A percentile compares a stretch with the other conserved stretches of the same genome.
phyloP scores from a whole-genome alignment of 2,888 invertebrate genomes.

The Palloptera scutellata region DNA sequence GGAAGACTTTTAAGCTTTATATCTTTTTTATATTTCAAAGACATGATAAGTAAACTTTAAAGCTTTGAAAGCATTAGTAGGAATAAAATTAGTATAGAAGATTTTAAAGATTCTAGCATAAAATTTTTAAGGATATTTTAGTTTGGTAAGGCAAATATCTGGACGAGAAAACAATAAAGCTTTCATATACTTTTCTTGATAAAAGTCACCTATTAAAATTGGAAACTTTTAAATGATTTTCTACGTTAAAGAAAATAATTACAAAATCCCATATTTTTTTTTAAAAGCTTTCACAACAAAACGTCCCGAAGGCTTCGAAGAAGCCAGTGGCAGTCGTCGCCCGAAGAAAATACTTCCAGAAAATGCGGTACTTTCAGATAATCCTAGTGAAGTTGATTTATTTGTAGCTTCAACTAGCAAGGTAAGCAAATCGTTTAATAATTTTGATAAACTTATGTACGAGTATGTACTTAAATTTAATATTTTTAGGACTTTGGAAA shows the following conservation, averaged over 20 bases:
- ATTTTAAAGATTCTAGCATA: too few relatives aligned
- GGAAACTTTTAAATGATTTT: neutral
- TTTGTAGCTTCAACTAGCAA: constrained; percentile 62
- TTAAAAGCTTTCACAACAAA: constrained; percentile 60
- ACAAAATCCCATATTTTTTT: constrained; percentile 5
- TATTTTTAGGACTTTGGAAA: constrained; percentile 73
- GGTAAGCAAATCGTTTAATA: constrained; percentile 36
- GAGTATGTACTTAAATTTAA: neutral
- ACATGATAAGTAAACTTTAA: too few relatives aligned
- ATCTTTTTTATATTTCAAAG: too few relatives aligned
- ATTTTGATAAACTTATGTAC: neutral
- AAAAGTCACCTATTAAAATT: too few relatives aligned
- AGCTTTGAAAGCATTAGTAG: too few relatives aligned
- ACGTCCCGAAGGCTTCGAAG: constrained; percentile 58
- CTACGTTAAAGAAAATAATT: neutral
- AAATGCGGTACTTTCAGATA: constrained; percentile 54
- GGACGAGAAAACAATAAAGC: too few relatives aligned
- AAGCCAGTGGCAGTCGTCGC: constrained; percentile 53
- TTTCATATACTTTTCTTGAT: too few relatives aligned
- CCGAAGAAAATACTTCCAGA: constrained; percentile 46
- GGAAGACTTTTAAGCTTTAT: too few relatives aligned
- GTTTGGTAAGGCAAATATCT: too few relatives aligned
- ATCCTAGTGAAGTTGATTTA: constrained; percentile 58
- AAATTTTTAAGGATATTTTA: too few relatives aligned
- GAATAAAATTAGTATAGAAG: too few relatives aligned